Evolutionary conservation across 2,888 invertebrate genomes (phyloP), one percentile per base, ranked within the genome.

Genomic region (Torymus texanus): DNA sequence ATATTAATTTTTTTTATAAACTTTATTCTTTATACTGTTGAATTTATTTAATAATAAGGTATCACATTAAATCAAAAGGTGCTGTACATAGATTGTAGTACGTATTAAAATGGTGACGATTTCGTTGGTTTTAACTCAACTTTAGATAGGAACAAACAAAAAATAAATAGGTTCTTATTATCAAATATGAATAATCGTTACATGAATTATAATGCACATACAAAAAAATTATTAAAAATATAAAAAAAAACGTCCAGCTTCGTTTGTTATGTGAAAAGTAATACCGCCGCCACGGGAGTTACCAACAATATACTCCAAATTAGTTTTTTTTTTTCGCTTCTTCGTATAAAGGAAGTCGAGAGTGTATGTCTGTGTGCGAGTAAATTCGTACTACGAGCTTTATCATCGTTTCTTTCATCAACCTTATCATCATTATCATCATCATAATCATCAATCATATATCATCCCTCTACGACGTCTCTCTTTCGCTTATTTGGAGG

Each of bases 51-150:
- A 85, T 84, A 85, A 83, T 86, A 88, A 86, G 86, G 85, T 89
- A 90, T 90, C 90, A 90, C 90, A 89, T 88, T 86, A 88, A 90
- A 87, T 87, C 86, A 89, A 87, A 85, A 85, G 85, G 88, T 88
- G 89, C 89, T 89, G 88, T 89, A 90, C 89, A 90, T 87, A 84
- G 80, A 84, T 84, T 81, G 80, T 83, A 83, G 81, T 84, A 84
- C 82, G 82, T 82, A 82, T 79, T 82, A 83, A 84, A 81, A 84
- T 82, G 81, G 83, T 85, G 85, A 85, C 84, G 83, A 83, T 85
- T 83, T 84, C 82, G 82, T 83, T 83, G 83, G 82, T 83, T 83
- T 86, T 85, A 85, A 85, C 85, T 87, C 86, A 87, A 88, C 87
- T 87, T 87, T 85, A 84, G 84, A 87, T 88, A 89, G 89, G 89